Evolutionary conservation across 2,888 invertebrate species (phyloP).

Genomic region (Acleris sparsana): DNA sequence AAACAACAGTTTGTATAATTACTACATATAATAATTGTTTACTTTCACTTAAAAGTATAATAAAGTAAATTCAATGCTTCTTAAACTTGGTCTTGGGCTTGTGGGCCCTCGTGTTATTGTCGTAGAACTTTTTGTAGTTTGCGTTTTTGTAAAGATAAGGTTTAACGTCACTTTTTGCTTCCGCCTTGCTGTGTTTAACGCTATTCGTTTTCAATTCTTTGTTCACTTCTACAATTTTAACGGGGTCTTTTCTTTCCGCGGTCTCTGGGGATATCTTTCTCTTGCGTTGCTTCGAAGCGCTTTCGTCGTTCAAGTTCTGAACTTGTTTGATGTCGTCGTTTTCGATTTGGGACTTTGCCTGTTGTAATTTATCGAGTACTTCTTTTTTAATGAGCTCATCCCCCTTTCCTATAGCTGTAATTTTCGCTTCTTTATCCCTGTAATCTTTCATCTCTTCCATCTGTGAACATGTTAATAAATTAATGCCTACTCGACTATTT

Average conservation of each 20-base stretch:
- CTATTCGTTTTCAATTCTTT: slow-evolving; percentile 38
- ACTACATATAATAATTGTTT: slow-evolving; percentile 45
- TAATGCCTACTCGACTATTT: slow-evolving; percentile 8
- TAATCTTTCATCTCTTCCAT: slow-evolving; percentile 62
- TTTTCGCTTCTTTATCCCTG: slow-evolving; percentile 66
- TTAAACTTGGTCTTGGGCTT: slow-evolving; percentile 62
- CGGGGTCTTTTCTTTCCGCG: slow-evolving; percentile 41
- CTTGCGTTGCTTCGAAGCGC: slow-evolving; percentile 51
- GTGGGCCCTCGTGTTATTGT: slow-evolving; percentile 54
- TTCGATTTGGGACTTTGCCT: slow-evolving; percentile 50
- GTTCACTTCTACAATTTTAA: slow-evolving; percentile 35
- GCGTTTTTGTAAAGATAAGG: slow-evolving; percentile 58
- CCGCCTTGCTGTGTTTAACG: slow-evolving; percentile 41
- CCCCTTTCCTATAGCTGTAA: slow-evolving; percentile 60
- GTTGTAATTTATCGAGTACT: slow-evolving; percentile 58
- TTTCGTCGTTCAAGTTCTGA: slow-evolving; percentile 29
- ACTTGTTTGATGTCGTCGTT: slow-evolving; percentile 42
- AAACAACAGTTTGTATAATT: slow-evolving; percentile 43
- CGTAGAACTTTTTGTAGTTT: slow-evolving; percentile 64
- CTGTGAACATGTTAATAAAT: slow-evolving; percentile 48
- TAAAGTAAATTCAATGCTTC: slow-evolving; percentile 56
- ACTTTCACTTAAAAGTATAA: slow-evolving; percentile 54
- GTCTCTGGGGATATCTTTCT: slow-evolving; percentile 52
- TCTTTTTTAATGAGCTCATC: slow-evolving; percentile 63
- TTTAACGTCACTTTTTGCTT: slow-evolving; percentile 43